Evolutionary conservation across 2,113 vertebrate genomes (phyloP), one percentile per base, ranked within the genome.

Genomic region (Seriola quinqueradiata): DNA sequence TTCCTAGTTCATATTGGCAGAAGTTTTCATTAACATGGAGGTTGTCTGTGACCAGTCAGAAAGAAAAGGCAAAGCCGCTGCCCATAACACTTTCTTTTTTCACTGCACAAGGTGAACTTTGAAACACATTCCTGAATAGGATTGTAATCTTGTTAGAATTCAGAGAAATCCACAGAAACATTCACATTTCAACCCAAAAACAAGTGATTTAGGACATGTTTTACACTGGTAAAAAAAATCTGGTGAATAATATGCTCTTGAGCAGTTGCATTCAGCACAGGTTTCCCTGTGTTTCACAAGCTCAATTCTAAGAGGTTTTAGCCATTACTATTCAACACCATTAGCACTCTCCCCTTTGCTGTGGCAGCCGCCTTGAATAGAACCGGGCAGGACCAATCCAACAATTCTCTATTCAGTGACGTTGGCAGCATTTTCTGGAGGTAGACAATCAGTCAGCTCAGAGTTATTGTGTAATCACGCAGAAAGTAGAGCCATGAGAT

Each of bases 391-490:
- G 70, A 32, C 77, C 82, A 55, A 71, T 83, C 81, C 81, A 82
- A 79, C 87, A 87, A 79, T 87, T 71, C 87, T 81, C 87, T 8
- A 79, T 89, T 92, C 87, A 85, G 42, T 28, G 61, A 38, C 65
- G 11, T 76, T 83, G 90, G 86, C 83, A 87, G 83, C 76, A 14
- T 76, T 89, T 88, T 75, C 83, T 73, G 75, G 69, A 85, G 87
- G 78, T 76, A 89, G 77, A 87, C 77, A 92, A 84, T 92, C 85
- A 81, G 73, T 87, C 89, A 55, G 87, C 74, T 63, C 82, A 40
- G 84, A 79, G 81, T 92, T 92, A 93, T 94, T 94, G 92, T 94
- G 91, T 86, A 89, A 89, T 92, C 85, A 78, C 52, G 77, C 81
- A 60, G 87, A 89, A 92, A 92, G 87, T 90, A 73, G 87, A 78